Conservation (phyloP, 2,113 vertebrate species). For the Leucoraja erinaceus region DNA sequence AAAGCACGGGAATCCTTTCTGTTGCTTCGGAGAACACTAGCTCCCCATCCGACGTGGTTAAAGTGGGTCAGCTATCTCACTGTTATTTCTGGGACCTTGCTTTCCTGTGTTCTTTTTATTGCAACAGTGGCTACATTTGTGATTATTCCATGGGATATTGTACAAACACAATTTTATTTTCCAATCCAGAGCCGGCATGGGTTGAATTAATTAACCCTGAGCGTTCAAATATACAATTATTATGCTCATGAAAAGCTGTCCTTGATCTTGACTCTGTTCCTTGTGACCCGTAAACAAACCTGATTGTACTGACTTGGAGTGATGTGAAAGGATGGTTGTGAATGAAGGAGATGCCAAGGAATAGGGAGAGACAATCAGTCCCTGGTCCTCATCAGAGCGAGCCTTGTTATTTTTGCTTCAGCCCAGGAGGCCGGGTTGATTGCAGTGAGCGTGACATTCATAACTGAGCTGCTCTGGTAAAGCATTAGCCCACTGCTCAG, state of each 20-base stretch:
- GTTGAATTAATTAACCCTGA: background rate
- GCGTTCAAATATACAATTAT: background rate
- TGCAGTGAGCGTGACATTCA: background rate
- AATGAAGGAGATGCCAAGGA: background rate
- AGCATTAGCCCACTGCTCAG: background rate
- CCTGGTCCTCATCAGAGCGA: background rate
- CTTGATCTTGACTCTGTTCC: background rate
- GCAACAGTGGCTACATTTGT: background rate
- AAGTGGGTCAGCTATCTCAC: background rate
- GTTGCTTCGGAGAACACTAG: background rate
- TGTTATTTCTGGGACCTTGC: background rate
- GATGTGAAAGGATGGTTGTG: background rate
- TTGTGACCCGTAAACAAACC: background rate
- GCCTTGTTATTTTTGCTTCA: background rate
- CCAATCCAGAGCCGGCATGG: background rate
- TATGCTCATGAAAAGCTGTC: too few relatives aligned
- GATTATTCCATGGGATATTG: too few relatives aligned
- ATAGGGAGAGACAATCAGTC: background rate
- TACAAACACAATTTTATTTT: background rate
- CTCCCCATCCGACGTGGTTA: background rate
- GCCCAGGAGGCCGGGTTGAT: background rate
- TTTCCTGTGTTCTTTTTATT: background rate
- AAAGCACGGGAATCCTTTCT: background rate
- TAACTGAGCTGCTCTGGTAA: background rate
- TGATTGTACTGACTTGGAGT: background rate